Conservation (phyloP, 2,113 vertebrate species). For the Eurypyga helias region DNA sequence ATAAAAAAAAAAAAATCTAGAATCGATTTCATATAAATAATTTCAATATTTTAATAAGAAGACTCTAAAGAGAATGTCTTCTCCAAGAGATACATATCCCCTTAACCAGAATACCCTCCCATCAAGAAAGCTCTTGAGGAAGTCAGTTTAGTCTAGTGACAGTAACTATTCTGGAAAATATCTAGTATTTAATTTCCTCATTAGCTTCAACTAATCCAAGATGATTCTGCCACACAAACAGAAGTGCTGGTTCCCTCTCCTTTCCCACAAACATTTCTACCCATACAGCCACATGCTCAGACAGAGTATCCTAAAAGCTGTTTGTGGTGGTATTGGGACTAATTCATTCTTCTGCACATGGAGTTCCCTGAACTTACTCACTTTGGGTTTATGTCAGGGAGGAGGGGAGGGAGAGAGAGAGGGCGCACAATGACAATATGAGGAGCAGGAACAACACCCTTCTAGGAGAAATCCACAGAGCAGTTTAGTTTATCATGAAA, state of each 20-base stretch:
- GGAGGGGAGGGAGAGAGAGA: not conserved
- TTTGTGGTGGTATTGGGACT: not conserved
- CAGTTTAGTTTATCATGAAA: not conserved
- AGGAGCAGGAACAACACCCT: not conserved
- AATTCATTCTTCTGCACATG: not conserved
- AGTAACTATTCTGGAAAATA: not conserved
- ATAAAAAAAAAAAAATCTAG: not conserved
- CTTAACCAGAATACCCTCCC: not conserved
- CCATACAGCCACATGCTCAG: not conserved
- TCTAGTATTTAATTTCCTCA: not conserved
- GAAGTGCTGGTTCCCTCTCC: not conserved
- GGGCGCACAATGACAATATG: not conserved
- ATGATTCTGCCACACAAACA: not conserved
- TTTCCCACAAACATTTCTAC: not conserved
- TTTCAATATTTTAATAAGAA: not conserved
- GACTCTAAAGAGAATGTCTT: not conserved
- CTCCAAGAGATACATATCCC: not conserved
- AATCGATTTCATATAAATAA: not conserved
- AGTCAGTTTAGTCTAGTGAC: not conserved
- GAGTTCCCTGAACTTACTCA: not conserved
- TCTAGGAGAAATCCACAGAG: not conserved
- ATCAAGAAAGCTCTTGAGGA: not conserved
- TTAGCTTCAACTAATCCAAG: not conserved
- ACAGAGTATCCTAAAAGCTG: not conserved
- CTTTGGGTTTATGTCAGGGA: not conserved